Evolutionary conservation across 2,113 vertebrate species (phyloP).

Genomic region (Amphiprion ocellaris): DNA sequence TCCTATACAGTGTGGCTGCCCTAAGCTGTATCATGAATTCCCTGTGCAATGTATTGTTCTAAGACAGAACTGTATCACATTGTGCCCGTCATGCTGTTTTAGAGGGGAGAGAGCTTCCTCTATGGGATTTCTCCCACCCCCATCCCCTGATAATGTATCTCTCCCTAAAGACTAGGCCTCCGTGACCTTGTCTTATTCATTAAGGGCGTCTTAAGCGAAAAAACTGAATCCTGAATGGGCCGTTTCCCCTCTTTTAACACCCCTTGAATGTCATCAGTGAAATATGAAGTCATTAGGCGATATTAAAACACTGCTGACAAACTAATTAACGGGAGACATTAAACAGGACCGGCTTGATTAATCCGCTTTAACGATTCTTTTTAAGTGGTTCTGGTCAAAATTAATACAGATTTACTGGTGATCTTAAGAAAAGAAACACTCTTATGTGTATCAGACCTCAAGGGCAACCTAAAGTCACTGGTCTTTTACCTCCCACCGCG

Average conservation of each 20-base stretch:
- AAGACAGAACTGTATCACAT: constrained; percentile 82
- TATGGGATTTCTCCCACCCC: constrained; percentile 76
- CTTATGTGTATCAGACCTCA: constrained; percentile 89
- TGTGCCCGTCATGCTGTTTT: constrained; percentile 84
- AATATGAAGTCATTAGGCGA: constrained; percentile 99
- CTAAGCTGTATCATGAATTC: constrained; percentile 75
- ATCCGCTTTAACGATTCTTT: constrained; percentile 99
- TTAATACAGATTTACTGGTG: constrained; percentile 99
- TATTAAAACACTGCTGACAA: constrained; percentile 99
- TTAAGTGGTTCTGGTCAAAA: constrained; percentile 99
- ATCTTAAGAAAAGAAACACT: constrained; percentile 86
- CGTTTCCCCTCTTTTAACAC: constrained; percentile 97
- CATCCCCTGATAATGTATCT: constrained; percentile 79
- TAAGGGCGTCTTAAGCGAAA: constrained; percentile 79
- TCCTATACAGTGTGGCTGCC: constrained; percentile 59
- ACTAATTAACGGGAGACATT: constrained; percentile 99
- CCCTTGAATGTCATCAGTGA: constrained; percentile 99
- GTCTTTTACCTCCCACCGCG: constrained; percentile 64
- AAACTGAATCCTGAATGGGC: constrained; percentile 92
- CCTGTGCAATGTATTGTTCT: constrained; percentile 76
- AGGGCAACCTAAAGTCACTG: constrained; percentile 95
- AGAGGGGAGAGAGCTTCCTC: constrained; percentile 79
- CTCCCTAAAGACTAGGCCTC: constrained; percentile 82
- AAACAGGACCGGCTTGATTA: constrained; percentile 99
- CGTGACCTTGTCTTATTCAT: constrained; percentile 81